A percentile compares a stretch with the other conserved stretches of the same genome.
Evolutionary conservation across 2,113 vertebrate species (phyloP).

Genomic region (Oncorhynchus nerka): DNA sequence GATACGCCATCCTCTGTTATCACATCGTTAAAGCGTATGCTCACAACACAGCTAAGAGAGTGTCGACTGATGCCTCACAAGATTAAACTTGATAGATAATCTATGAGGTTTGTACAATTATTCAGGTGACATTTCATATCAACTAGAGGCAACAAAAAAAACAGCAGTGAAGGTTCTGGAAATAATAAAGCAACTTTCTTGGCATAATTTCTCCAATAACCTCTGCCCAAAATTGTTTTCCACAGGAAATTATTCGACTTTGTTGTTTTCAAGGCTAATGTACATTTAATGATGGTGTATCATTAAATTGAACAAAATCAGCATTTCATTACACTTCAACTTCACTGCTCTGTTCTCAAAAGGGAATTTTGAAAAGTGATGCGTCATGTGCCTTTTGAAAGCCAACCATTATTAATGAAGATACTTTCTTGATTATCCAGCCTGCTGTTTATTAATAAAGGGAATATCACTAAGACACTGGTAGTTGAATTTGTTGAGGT

Average conservation of each 20-base stretch:
- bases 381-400: background rate
- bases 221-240: background rate
- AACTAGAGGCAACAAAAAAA: background rate
- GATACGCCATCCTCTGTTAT: constrained; percentile 18
- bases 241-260: background rate
- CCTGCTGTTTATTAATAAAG: background rate
- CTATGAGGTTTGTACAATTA: background rate
- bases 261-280: background rate
- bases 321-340: background rate
- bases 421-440: background rate
- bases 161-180: background rate
- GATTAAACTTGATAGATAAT: constrained; percentile 11
- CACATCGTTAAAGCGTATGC: constrained; percentile 19
- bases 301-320: background rate
- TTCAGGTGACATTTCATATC: background rate
- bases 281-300: background rate
- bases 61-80: background rate
- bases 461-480: background rate
- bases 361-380: background rate
- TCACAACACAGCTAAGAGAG: background rate
- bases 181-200: background rate
- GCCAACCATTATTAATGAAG: background rate
- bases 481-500: background rate
- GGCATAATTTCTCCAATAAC: background rate
- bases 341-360: background rate